Evolutionary conservation across 2,797 vertebrate genomes (phyloP).

Genomic region (Notamacropus eugenii): DNA sequence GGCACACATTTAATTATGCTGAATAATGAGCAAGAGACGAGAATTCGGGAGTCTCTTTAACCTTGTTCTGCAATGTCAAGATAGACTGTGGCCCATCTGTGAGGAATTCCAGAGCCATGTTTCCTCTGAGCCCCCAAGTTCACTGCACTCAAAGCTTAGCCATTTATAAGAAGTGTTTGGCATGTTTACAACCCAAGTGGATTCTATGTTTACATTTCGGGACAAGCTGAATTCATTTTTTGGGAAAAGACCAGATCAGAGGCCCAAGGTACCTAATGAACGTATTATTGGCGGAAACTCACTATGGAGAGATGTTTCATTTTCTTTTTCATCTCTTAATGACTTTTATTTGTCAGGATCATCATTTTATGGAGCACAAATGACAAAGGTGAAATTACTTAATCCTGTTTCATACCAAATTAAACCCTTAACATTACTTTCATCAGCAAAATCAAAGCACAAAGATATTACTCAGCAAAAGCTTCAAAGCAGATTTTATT

Average conservation of each 20-base stretch:
- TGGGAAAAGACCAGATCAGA: background rate
- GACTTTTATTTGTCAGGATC: background rate
- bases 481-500: constrained; percentile 5
- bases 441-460: background rate
- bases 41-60: background rate
- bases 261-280: background rate
- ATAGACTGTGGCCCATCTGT: background rate
- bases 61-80: background rate
- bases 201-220: constrained; percentile 37
- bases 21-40: background rate
- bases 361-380: background rate
- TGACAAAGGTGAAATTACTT: background rate
- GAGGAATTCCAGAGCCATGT: constrained; percentile 43
- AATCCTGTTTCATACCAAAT: background rate
- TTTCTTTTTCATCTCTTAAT: background rate
- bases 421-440: background rate
- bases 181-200: background rate
- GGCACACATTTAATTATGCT: constrained; percentile 17
- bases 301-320: background rate
- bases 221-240: constrained; percentile 32
- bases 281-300: background rate
- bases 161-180: constrained; percentile 24
- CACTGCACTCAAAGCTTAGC: background rate
- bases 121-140: background rate
- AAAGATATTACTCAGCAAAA: background rate